These are phyloP conservation scores for Lasioglossum pauxillum DNA, from an alignment of 2,888 invertebrate species.

Conservation along the genomic window DNA sequence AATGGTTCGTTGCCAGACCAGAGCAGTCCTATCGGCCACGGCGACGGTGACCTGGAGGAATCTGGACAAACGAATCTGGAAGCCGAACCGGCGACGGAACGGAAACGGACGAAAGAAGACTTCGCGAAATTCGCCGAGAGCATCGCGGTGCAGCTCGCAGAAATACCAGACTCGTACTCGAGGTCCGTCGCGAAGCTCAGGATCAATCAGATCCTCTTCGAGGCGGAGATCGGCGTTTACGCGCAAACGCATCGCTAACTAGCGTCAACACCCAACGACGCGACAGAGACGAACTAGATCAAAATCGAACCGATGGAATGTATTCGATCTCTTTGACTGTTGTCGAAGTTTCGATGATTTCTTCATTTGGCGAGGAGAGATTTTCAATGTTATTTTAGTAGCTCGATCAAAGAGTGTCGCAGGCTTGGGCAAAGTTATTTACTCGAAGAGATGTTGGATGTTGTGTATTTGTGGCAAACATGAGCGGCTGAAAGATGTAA, in stretches of 20 bases:
- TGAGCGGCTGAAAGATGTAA: no score
- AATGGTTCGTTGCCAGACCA: conserved; percentile 53
- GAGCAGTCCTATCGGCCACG: conserved; percentile 42
- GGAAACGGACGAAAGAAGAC: conserved; percentile 73
- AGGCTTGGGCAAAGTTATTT: not conserved
- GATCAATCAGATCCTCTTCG: conserved; percentile 78
- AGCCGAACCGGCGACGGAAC: conserved; percentile 41
- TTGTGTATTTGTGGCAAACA: not conserved
- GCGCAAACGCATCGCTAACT: conserved; percentile 74
- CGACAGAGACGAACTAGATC: not conserved
- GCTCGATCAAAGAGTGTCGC: not conserved
- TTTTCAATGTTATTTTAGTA: not conserved
- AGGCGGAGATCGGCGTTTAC: conserved; percentile 78
- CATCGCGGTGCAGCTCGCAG: conserved; percentile 75
- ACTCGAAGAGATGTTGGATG: not conserved
- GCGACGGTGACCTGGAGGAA: conserved; percentile 59
- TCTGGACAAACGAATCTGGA: conserved; percentile 51
- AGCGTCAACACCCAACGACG: not conserved
- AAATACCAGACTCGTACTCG: conserved; percentile 78
- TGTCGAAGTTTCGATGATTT: not conserved
- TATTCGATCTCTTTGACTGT: not conserved
- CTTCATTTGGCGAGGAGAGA: not conserved
- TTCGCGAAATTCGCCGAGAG: conserved; percentile 77
- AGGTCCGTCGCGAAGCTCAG: conserved; percentile 78
- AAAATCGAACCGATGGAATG: not conserved